phyloP scores from a whole-genome alignment of 64 coral and sea anemone genomes.

The Stylophora pistillata region DNA sequence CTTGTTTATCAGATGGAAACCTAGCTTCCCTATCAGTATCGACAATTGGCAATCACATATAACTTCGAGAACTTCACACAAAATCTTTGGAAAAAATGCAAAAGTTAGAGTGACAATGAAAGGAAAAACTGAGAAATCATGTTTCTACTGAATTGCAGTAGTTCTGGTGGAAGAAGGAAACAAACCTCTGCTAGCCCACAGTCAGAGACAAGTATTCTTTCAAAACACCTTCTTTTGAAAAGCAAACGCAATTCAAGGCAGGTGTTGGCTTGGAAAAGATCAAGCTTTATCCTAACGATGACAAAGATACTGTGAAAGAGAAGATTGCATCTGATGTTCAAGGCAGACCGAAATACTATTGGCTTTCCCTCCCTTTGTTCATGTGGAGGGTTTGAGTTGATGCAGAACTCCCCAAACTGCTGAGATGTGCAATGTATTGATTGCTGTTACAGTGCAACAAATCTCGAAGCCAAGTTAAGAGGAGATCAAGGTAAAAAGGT shows the following conservation, averaged over 20 bases:
- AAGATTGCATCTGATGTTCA: constrained; percentile 42
- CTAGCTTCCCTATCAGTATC: constrained; percentile 42
- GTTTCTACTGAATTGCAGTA: constrained; percentile 30
- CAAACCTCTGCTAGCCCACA: constrained; percentile 15
- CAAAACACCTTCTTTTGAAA: constrained; percentile 31
- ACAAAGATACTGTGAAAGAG: constrained; percentile 58
- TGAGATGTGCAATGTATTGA: constrained; percentile 38
- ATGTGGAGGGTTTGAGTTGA: constrained; percentile 62
- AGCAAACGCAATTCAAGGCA: constrained; percentile 47
- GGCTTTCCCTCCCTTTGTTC: constrained; percentile 43
- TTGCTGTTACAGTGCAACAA: constrained; percentile 39
- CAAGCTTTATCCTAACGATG: constrained; percentile 48
- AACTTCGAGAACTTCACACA: constrained; percentile 14
- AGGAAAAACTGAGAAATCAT: constrained; percentile 26
- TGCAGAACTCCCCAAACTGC: constrained; percentile 41
- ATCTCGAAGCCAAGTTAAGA: constrained; percentile 44
- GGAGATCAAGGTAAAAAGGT: constrained; percentile 62
- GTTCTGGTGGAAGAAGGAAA: constrained; percentile 57
- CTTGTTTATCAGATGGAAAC: constrained; percentile 32
- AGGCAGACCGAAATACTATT: constrained; percentile 21
- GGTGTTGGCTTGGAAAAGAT: constrained; percentile 69
- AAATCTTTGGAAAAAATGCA: constrained; percentile 29
- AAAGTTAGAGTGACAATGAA: constrained; percentile 18
- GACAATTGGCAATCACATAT: constrained; percentile 41
- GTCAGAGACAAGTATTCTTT: not conserved